A percentile compares a stretch with the other conserved stretches of the same genome.
These are phyloP conservation scores for Calcarius lapponicus DNA, from an alignment of 2,797 vertebrate genomes.

Conservation along the genomic window DNA sequence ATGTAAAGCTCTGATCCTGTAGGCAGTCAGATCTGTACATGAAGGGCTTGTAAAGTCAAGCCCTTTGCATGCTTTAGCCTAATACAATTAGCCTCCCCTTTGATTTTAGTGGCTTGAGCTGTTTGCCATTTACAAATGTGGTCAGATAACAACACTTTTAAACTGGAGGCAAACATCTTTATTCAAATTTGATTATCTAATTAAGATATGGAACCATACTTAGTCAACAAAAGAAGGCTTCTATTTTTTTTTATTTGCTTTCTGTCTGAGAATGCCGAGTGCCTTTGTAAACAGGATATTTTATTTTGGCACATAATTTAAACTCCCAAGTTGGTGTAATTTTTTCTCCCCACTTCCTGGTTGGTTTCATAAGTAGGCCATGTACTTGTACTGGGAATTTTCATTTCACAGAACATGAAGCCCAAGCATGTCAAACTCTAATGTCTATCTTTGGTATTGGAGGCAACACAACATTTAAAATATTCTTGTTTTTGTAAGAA, in stretches of 20 bases:
- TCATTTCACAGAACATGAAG: neutral
- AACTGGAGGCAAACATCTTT: neutral
- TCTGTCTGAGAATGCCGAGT: neutral
- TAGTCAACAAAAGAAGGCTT: neutral
- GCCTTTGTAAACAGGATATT: neutral
- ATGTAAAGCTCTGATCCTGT: neutral
- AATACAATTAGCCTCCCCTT: neutral
- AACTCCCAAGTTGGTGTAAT: neutral
- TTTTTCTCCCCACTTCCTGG: neutral
- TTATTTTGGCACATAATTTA: neutral
- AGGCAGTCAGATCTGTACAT: neutral
- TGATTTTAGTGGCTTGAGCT: constrained; percentile 6
- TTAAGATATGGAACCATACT: neutral
- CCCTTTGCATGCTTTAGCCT: neutral
- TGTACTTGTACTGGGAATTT: neutral
- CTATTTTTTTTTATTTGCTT: neutral
- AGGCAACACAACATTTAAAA: neutral
- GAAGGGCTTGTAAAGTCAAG: neutral
- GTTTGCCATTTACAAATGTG: neutral
- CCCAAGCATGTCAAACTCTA: neutral
- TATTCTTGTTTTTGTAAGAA: neutral
- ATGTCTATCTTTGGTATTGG: neutral
- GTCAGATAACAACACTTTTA: neutral
- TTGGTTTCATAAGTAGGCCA: neutral
- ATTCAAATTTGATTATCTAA: constrained; percentile 14